Evolutionary conservation across 1,140 invertebrate genomes (phyloP), one percentile per base, ranked within the genome.

Genomic region (Trissolcus basalis): DNA sequence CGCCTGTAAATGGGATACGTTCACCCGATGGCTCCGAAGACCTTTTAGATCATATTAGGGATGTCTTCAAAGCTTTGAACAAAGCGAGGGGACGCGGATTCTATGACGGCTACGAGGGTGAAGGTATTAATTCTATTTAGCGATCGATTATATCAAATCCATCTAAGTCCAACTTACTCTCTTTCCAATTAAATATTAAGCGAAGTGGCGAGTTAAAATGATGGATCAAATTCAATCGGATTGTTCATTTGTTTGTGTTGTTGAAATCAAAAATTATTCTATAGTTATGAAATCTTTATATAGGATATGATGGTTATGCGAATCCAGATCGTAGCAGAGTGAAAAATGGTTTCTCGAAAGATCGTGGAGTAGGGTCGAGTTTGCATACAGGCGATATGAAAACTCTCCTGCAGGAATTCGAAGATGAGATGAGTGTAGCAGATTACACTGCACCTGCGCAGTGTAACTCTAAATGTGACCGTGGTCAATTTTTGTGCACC

Each of bases 401-500:
- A 59, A 81, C 76, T 1, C 67, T 82, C 10, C 81, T 81, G 64
- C 83, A 83, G 19, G 80, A 75, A 65, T 45, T 86, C 69, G 82
- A 88, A 75, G 81, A 85, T 2, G 83, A 84, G 9, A 80, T 79
- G 5, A 82, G 82, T 35, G 71, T 80, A 4, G 71, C 60, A 6
- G 70, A 77, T 8, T 33, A 59, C 5, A 39, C 49, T 10, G 15
- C 53, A 4, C 36, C 77, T 6, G 4, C 76, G 67, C 61, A 73
- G 43, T 92, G 91, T 67, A 88, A 84, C 14, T 83, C 83, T 13
- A 81, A 74, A 2, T 92, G 91, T 65, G 78, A 81, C 0, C 75
- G 69, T 2, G 83, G 86, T 13, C 89, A 91, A 70, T 91, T 90
- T 82, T 80, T 90, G 10, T 92, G 91, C 71, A 47, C 87, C 54